Conservation (phyloP, 2,797 vertebrate species). For the Artibeus lituratus region DNA sequence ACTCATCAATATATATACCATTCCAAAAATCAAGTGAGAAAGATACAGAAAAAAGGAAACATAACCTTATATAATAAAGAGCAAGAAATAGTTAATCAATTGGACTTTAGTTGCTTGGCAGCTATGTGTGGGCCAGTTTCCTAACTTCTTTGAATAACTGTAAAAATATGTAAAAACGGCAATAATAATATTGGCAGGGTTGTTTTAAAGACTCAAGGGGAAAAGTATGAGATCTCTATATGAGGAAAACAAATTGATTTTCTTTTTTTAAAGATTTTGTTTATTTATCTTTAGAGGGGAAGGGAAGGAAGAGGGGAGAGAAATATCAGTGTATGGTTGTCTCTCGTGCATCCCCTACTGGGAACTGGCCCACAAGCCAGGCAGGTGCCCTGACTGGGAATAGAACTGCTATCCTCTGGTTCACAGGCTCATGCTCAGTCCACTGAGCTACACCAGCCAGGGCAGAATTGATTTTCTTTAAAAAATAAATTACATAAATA, state of each 20-base stretch:
- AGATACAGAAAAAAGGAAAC: background rate
- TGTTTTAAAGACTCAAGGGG: background rate
- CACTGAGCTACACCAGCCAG: too few species aligned
- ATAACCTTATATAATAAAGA: background rate
- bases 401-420: too few species aligned
- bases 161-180: constrained; percentile 9
- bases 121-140: background rate
- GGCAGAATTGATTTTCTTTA: background rate
- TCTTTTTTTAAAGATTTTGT: background rate
- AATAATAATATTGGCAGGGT: constrained; percentile 1
- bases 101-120: background rate
- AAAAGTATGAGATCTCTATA: background rate
- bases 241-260: background rate
- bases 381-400: too few species aligned
- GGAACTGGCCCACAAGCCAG: too few species aligned
- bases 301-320: too few species aligned
- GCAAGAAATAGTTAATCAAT: background rate
- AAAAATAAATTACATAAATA: constrained; percentile 45
- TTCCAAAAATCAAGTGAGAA: constrained; percentile 26
- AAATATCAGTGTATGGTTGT: too few species aligned
- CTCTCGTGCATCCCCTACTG: too few species aligned
- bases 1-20: background rate
- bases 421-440: too few species aligned
- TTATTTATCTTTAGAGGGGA: too few species aligned
- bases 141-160: background rate